Evolutionary conservation across 1,140 invertebrate species (phyloP).

Genomic region (Tachypleus tridentatus): DNA sequence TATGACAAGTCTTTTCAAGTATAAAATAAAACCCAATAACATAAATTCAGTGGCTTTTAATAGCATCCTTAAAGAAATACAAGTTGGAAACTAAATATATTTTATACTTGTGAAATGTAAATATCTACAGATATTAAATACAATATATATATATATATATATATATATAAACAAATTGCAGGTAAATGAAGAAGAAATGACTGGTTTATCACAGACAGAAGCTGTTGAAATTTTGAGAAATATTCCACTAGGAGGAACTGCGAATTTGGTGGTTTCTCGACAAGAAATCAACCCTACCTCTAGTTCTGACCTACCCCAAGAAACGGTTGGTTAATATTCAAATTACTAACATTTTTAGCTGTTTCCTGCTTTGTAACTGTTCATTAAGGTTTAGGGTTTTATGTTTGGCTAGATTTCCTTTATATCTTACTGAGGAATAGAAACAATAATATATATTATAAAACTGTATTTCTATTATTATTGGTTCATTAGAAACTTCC

Average conservation of each 20-base stretch:
- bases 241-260: conserved; percentile 63
- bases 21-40: no score
- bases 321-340: no score
- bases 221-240: conserved; percentile 74
- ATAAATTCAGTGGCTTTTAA: neutral
- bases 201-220: conserved; percentile 83
- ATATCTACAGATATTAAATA: neutral
- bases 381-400: neutral
- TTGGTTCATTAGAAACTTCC: no score
- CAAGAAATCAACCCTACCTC: conserved; percentile 43
- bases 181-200: conserved; percentile 75
- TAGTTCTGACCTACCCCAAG: no score
- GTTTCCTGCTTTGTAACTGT: no score
- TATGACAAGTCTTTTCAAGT: neutral
- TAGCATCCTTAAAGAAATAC: conserved; percentile 4
- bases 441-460: no score
- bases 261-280: conserved; percentile 75
- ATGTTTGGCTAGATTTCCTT: no score
- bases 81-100: conserved; percentile 10
- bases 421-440: no score
- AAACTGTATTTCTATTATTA: no score
- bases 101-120: conserved; percentile 5
- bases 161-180: neutral
- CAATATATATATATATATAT: no score
- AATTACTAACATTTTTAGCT: no score